These are phyloP conservation scores for Lagenorhynchus albirostris DNA, from an alignment of 2,113 vertebrate species.

Conservation along the genomic window DNA sequence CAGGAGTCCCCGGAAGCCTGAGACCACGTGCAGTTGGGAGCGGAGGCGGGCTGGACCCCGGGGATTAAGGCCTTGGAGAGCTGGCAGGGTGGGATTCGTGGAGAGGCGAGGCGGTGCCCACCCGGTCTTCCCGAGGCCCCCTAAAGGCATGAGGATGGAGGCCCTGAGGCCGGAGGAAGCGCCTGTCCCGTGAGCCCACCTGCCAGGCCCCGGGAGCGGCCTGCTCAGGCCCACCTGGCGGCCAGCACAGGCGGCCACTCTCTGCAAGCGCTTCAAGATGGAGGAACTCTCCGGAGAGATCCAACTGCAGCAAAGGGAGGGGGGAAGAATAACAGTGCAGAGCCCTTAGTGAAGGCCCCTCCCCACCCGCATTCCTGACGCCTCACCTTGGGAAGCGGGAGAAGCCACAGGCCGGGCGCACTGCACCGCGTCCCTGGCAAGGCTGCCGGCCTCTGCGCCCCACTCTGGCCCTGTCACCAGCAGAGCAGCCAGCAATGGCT, in stretches of 20 bases:
- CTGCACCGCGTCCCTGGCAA: rapidly evolving
- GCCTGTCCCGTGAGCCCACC: too few relatives aligned
- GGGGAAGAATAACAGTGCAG: neutral
- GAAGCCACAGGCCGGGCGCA: neutral
- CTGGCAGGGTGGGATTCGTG: neutral
- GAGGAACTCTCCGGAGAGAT: neutral
- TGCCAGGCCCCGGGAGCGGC: neutral
- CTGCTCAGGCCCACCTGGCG: neutral
- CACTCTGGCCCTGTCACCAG: neutral
- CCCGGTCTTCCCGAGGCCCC: neutral
- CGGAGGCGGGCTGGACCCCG: neutral
- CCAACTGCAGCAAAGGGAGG: neutral
- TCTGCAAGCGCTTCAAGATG: neutral
- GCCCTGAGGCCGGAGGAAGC: neutral
- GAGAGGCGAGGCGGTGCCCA: neutral
- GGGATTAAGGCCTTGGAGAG: neutral
- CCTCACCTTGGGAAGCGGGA: rapidly evolving
- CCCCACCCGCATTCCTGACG: neutral
- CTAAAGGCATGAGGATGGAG: neutral
- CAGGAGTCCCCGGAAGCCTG: neutral
- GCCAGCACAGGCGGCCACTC: neutral
- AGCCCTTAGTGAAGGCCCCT: neutral
- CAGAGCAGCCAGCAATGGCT: too few relatives aligned
- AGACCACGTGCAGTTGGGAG: neutral
- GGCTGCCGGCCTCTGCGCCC: rapidly evolving